phyloP scores from a whole-genome alignment of 1,140 invertebrate species.

The Musca domestica region DNA sequence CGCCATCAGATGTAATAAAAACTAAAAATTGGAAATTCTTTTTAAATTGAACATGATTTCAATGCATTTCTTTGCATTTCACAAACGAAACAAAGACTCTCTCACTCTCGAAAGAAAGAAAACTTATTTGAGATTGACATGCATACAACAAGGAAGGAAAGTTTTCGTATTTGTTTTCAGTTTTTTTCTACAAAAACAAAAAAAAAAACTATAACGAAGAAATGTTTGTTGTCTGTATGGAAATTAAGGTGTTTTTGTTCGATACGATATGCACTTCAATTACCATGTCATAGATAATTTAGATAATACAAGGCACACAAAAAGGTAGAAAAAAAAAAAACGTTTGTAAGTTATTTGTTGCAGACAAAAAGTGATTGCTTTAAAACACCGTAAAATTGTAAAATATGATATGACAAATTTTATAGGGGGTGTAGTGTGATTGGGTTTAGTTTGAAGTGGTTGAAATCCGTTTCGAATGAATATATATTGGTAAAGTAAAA shows the following conservation, averaged over 20 bases:
- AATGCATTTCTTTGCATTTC: constrained; percentile 5
- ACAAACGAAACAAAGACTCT: neutral
- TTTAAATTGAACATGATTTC: constrained; percentile 20
- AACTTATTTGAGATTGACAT: constrained; percentile 6
- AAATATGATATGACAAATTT: too few species aligned
- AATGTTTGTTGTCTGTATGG: neutral
- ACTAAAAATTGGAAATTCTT: constrained; percentile 7
- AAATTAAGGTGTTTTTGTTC: constrained; percentile 18
- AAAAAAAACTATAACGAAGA: too few species aligned
- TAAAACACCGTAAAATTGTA: too few species aligned
- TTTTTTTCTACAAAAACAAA: neutral
- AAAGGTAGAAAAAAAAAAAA: too few species aligned
- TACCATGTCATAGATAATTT: constrained; percentile 19
- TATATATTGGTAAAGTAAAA: too few species aligned
- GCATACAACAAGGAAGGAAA: constrained; percentile 12
- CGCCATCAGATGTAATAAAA: too few species aligned
- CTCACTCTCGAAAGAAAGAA: too few species aligned
- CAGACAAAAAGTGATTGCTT: too few species aligned
- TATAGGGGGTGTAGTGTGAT: too few species aligned
- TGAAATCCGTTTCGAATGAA: too few species aligned
- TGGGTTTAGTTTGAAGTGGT: too few species aligned
- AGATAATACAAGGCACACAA: neutral
- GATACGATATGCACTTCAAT: constrained; percentile 20
- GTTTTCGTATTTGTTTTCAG: neutral
- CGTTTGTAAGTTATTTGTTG: too few species aligned